Conservation (phyloP, 2,888 invertebrate species). For the Dermolepida albohirtum region DNA sequence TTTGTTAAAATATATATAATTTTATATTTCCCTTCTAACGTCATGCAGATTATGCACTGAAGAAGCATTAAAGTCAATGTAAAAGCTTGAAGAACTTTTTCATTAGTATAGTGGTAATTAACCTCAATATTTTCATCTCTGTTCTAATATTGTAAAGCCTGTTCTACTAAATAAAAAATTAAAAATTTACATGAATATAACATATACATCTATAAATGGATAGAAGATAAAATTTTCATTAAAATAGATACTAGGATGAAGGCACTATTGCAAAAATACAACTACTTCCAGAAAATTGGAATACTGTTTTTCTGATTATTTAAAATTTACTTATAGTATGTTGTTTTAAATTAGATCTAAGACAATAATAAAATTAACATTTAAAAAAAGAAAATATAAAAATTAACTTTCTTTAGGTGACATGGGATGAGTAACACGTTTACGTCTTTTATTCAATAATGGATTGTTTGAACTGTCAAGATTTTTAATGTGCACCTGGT, state of each 20-base stretch:
- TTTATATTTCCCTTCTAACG: too few species aligned
- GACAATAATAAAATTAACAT: slow-evolving; percentile 29
- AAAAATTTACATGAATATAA: too few species aligned
- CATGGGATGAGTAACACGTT: slow-evolving; percentile 53
- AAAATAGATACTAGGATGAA: slow-evolving; percentile 9
- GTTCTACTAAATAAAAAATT: too few species aligned
- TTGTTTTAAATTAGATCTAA: slow-evolving; percentile 33
- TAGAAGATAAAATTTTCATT: neutral
- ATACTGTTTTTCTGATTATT: slow-evolving; percentile 30
- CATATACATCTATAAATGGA: too few species aligned
- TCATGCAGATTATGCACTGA: too few species aligned
- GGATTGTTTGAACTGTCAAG: slow-evolving; percentile 94
- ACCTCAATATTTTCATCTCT: too few species aligned
- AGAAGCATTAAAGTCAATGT: too few species aligned
- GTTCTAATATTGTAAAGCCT: too few species aligned
- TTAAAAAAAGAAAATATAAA: slow-evolving; percentile 20
- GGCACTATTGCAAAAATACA: slow-evolving; percentile 31
- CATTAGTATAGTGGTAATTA: too few species aligned
- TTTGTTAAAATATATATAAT: too few species aligned
- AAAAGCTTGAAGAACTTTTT: too few species aligned
- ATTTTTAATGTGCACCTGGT: slow-evolving; percentile 93
- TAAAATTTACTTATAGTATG: slow-evolving; percentile 24
- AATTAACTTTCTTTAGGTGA: slow-evolving; percentile 47
- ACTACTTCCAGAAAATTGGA: slow-evolving; percentile 39
- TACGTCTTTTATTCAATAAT: slow-evolving; percentile 86